Base-by-base conservation (phyloP, 1,140 invertebrate species). In the Adelges cooleyi region DNA sequence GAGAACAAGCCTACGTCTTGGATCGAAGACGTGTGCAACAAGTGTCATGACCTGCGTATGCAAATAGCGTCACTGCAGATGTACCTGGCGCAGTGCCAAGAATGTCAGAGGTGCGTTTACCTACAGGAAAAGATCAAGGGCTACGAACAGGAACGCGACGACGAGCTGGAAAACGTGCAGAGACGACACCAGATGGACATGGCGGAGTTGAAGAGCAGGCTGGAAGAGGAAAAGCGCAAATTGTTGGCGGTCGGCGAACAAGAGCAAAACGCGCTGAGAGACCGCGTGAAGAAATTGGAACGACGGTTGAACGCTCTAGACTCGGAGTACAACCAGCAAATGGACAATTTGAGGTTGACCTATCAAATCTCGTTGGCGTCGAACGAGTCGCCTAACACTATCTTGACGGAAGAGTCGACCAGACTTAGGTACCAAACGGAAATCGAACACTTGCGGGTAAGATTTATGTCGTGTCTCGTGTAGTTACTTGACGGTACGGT, bases 371-470 rank as follows among this genome's bases (percentile, higher is more conserved):
- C 56, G 4, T 20, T 62, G 15, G 56, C 56, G 1, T 48, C 56
- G 15, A 29, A 33, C 20, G 56, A 62, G 15, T 18, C 40, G 2
- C 38, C 56, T 0, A 62, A 46, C 11, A 33, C 23, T 22, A 13
- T 62, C 22, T 15, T 48, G n/a, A 66, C 68, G 1, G 83, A 82
- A 69, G 85, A 85, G 68, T 83, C 83, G 56, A 83, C 88, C 29
- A 78, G 85, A 17, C 83, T 85, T 69, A 79, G 85, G 46, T 92
- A 92, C 73, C 86, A 91, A 74, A 80, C 84, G 36, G 89, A 92
- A 77, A 89, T 94, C 66, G 89, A 92, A 73, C 87, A 92, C 74
- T 76, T 92, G 36, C 82, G 85, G 70, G 85, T 83, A 71, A 71
- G 76, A 71, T 33, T 44, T 9, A 22, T 56, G 36, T 51, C 48